Conservation (phyloP, 2,888 invertebrate genomes). For the Heliconius hortense region DNA sequence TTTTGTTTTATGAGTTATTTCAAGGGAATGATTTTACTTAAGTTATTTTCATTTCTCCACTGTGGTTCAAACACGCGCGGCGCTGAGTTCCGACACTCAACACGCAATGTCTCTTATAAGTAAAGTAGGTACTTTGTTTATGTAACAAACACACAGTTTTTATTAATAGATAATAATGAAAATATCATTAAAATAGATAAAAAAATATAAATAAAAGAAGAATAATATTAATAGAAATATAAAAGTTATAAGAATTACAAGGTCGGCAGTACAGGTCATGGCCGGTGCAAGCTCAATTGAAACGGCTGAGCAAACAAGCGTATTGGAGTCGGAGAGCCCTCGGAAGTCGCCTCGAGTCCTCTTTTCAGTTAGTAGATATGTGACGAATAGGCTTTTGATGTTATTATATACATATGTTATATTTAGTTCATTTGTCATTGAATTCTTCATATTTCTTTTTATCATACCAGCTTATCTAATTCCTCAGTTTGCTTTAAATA, state of each 20-base stretch:
- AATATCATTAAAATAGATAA: background rate
- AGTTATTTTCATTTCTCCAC: too few relatives aligned
- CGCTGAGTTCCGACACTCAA: too few relatives aligned
- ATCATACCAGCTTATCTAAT: too few relatives aligned
- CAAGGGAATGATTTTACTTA: too few relatives aligned
- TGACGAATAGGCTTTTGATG: slow-evolving; percentile 30
- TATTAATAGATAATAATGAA: background rate
- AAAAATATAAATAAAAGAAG: background rate
- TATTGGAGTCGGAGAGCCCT: slow-evolving; percentile 40
- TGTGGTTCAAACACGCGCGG: too few relatives aligned
- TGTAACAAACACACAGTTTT: background rate
- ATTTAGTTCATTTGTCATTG: slow-evolving; percentile 11
- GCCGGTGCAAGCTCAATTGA: slow-evolving; percentile 40
- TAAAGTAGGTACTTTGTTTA: too few relatives aligned
- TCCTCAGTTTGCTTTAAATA: too few relatives aligned
- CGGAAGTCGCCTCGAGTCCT: slow-evolving; percentile 31
- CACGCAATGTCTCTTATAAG: too few relatives aligned
- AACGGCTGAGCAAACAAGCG: slow-evolving; percentile 42
- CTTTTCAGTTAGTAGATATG: slow-evolving; percentile 31
- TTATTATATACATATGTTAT: slow-evolving; percentile 21
- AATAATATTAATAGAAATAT: slow-evolving; percentile 6
- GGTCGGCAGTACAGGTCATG: slow-evolving; percentile 38
- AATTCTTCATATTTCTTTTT: background rate
- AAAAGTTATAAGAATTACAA: slow-evolving; percentile 32
- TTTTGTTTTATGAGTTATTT: too few relatives aligned